Conservation (phyloP, 2,888 invertebrate genomes). For the Netelia melanura region DNA sequence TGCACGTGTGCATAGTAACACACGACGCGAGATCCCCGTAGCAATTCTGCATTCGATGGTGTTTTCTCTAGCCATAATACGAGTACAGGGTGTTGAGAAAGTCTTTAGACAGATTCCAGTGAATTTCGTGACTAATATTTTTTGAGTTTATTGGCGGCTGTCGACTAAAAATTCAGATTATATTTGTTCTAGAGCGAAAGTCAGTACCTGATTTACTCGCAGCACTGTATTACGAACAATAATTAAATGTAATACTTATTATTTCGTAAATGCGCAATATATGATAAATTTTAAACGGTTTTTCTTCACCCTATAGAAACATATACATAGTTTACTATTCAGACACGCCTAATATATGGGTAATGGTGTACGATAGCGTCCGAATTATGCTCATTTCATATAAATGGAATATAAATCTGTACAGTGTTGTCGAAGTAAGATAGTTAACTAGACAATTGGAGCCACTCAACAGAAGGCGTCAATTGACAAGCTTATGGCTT, state of each 20-base stretch:
- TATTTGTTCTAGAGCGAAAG: neutral
- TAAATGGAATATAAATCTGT: conserved; percentile 12
- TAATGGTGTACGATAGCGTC: neutral
- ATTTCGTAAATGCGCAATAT: neutral
- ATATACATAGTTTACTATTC: neutral
- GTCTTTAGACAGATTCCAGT: conserved; percentile 44
- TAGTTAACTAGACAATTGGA: neutral
- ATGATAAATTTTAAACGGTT: neutral
- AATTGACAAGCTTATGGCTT: neutral
- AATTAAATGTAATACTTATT: neutral
- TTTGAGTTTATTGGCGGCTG: neutral
- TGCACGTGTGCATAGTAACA: conserved; percentile 53
- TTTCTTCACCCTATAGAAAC: neutral
- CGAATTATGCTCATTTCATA: neutral
- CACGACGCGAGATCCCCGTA: conserved; percentile 15
- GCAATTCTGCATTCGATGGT: conserved; percentile 15
- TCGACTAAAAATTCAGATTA: neutral
- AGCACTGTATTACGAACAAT: too few relatives aligned
- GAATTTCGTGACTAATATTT: neutral
- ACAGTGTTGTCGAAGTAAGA: neutral
- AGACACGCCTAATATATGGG: neutral
- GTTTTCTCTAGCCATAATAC: neutral
- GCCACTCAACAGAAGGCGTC: conserved; percentile 3
- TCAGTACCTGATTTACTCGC: too few relatives aligned
- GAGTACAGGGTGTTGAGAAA: conserved; percentile 40